Conservation (phyloP, 2,888 invertebrate species). For the Odontomyia ornata region DNA sequence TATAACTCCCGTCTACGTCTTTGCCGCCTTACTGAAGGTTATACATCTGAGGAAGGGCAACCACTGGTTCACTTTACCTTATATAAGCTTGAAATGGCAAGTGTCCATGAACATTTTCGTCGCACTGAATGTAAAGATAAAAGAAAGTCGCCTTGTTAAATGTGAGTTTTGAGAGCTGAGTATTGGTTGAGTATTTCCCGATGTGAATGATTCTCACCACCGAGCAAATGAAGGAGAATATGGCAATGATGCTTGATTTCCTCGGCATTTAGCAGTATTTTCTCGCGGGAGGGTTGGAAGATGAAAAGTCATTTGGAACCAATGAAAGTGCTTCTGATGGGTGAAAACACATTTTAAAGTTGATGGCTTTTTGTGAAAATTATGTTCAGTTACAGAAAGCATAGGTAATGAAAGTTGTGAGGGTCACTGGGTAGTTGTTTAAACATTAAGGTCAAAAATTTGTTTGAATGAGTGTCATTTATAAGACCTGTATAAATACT, state of each 20-base stretch:
- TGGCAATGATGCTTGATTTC: background rate
- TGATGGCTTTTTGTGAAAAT: slow-evolving; percentile 3
- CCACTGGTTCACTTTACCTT: background rate
- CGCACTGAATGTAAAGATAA: background rate
- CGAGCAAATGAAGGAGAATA: background rate
- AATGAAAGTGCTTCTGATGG: background rate
- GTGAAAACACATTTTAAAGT: slow-evolving; percentile 21
- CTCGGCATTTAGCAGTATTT: background rate
- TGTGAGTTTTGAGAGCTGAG: background rate
- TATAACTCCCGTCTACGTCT: background rate
- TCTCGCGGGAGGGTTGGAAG: background rate
- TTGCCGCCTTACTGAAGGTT: too few species aligned
- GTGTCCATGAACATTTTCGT: slow-evolving; percentile 9
- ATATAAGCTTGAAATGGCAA: background rate
- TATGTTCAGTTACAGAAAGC: background rate
- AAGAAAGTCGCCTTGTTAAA: slow-evolving; percentile 5
- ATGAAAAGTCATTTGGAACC: slow-evolving; percentile 10
- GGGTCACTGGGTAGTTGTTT: background rate
- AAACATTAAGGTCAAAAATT: slow-evolving; percentile 14
- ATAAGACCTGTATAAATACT: slow-evolving; percentile 27
- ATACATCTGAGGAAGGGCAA: too few species aligned
- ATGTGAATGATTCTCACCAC: background rate
- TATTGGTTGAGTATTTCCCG: background rate
- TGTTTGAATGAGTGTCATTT: slow-evolving; percentile 27
- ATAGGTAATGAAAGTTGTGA: background rate